Percentiles rank a stretch among this genome's conserved stretches.
phyloP scores from a whole-genome alignment of 2,888 invertebrate species.

The Autographa gamma region DNA sequence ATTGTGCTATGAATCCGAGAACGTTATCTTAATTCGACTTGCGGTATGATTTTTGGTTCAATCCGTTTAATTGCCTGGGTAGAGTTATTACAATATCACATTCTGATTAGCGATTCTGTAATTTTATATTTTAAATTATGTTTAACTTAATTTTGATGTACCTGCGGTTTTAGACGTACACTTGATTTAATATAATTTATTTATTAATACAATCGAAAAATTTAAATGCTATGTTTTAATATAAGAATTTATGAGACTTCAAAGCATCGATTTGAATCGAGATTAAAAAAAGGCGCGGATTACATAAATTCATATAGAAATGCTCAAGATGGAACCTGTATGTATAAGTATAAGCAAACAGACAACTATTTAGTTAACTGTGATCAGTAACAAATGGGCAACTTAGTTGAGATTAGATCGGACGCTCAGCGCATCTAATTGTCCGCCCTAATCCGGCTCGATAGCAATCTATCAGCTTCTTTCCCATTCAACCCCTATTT shows the following conservation, averaged over 20 bases:
- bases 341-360: conserved; percentile 50
- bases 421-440: conserved; percentile 70
- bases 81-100: background rate
- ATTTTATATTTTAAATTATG: too few relatives aligned
- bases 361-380: conserved; percentile 49
- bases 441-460: conserved; percentile 66
- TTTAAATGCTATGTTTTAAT: too few relatives aligned
- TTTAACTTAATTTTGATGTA: too few relatives aligned
- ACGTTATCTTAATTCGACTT: conserved; percentile 33
- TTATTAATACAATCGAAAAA: too few relatives aligned
- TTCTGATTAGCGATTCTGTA: background rate
- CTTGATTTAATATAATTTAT: too few relatives aligned
- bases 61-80: background rate
- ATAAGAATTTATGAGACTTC: too few relatives aligned
- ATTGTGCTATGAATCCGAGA: conserved; percentile 39
- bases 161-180: too few relatives aligned
- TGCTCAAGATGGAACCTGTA: conserved; percentile 7
- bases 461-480: conserved; percentile 65
- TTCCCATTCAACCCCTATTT: conserved; percentile 48
- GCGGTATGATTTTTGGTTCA: conserved; percentile 8
- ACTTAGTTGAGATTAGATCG: conserved; percentile 67
- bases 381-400: conserved; percentile 61
- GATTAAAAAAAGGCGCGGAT: too few relatives aligned
- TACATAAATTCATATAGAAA: too few relatives aligned
- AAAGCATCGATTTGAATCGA: too few relatives aligned